Evolutionary conservation across 2,113 vertebrate genomes (phyloP).

Genomic region (Platysternon megacephalum): DNA sequence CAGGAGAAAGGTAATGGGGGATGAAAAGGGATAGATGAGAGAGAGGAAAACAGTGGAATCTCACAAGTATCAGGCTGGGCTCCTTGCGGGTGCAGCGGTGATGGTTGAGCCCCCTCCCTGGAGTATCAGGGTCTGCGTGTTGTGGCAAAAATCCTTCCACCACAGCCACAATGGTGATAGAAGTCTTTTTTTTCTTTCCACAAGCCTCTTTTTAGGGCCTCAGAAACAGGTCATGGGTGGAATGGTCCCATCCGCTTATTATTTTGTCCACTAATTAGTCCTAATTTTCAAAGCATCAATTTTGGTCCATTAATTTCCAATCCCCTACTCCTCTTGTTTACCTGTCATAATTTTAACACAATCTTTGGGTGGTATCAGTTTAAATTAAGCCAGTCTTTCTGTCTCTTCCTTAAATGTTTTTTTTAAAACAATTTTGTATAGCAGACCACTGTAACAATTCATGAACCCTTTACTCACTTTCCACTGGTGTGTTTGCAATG

Average conservation of each 20-base stretch:
- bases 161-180: background rate
- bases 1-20: too few relatives aligned
- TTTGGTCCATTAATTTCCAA: background rate
- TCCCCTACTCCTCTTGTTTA: background rate
- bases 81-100: background rate
- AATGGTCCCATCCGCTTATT: background rate
- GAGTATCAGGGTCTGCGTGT: background rate
- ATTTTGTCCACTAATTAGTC: background rate
- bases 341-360: background rate
- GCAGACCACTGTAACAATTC: background rate
- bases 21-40: background rate
- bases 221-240: background rate
- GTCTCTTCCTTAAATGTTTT: background rate
- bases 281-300: background rate
- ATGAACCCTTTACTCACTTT: background rate
- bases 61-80: background rate
- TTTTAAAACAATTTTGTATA: background rate
- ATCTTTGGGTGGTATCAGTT: background rate
- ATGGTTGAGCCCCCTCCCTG: background rate
- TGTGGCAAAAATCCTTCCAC: background rate
- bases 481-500: background rate
- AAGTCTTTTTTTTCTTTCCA: background rate
- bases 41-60: background rate
- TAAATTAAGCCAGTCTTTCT: background rate
- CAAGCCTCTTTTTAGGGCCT: background rate